Evolutionary conservation across 2,113 vertebrate species (phyloP).

Genomic region (Pontoporia blainvillei): DNA sequence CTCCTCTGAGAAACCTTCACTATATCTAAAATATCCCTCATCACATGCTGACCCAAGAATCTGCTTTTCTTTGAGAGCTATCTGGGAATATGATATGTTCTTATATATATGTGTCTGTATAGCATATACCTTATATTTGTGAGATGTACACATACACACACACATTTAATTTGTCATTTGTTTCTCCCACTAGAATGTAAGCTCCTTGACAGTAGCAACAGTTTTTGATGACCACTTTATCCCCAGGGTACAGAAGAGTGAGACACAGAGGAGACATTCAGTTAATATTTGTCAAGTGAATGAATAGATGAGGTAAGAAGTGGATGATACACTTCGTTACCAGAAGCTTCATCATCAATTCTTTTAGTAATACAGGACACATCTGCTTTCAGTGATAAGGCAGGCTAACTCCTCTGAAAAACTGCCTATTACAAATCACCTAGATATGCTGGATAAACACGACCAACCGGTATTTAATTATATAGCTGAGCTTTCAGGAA

Average conservation of each 20-base stretch:
- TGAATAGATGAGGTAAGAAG: constrained; percentile 11
- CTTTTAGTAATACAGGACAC: not conserved
- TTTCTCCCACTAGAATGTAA: not conserved
- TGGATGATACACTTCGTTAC: constrained; percentile 30
- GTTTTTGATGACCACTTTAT: constrained; percentile 31
- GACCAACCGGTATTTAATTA: constrained; percentile 23
- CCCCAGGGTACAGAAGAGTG: not conserved
- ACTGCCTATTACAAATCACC: not conserved
- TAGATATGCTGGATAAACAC: constrained; percentile 10
- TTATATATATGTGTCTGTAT: not conserved
- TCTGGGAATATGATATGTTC: not conserved
- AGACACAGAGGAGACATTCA: not conserved
- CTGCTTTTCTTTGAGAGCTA: not conserved
- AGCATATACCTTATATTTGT: not conserved
- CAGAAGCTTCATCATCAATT: not conserved
- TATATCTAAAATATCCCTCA: not conserved
- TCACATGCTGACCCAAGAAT: not conserved
- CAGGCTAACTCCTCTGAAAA: constrained; percentile 13
- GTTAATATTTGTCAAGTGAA: constrained; percentile 36
- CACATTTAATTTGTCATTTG: not conserved
- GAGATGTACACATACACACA: not conserved
- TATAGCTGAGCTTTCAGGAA: constrained; percentile 14
- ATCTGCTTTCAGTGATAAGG: constrained; percentile 17
- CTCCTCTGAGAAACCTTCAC: not conserved
- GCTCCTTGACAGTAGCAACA: not conserved